Evolutionary conservation across 2,888 invertebrate species (phyloP).

Genomic region (Gortyna flavago): DNA sequence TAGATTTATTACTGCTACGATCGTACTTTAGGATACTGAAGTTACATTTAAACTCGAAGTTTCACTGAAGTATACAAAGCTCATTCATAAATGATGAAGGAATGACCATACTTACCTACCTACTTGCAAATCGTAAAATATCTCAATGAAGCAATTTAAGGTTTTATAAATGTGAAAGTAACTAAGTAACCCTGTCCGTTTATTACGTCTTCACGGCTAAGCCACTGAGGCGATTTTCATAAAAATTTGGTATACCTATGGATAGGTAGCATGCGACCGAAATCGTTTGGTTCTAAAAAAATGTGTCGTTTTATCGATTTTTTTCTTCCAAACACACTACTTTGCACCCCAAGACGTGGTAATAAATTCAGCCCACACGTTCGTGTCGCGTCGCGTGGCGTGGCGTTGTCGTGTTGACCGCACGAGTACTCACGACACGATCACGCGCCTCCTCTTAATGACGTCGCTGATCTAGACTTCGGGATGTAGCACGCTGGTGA

Average conservation of each 20-base stretch:
- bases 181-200: neutral
- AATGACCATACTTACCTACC: neutral
- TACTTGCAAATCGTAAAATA: neutral
- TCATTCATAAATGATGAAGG: slow-evolving; percentile 19
- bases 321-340: slow-evolving; percentile 6
- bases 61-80: slow-evolving; percentile 12
- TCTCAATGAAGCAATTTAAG: neutral
- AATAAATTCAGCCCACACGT: slow-evolving; percentile 53
- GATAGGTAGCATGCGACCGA: neutral
- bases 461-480: slow-evolving; percentile 63
- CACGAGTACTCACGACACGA: slow-evolving; percentile 66
- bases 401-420: slow-evolving; percentile 57
- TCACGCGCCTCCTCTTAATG: slow-evolving; percentile 66
- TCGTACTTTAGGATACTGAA: slow-evolving; percentile 18
- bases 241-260: neutral
- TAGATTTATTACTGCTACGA: slow-evolving; percentile 21
- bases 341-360: slow-evolving; percentile 24
- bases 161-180: neutral
- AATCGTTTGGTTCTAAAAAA: neutral
- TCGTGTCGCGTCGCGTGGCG: slow-evolving; percentile 50
- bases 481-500: slow-evolving; percentile 19
- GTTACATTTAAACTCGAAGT: slow-evolving; percentile 11
- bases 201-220: neutral
- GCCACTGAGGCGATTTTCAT: neutral
- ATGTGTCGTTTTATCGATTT: slow-evolving; percentile 6